Percentiles rank a stretch among this genome's conserved stretches.
Conservation (phyloP, 1,140 invertebrate genomes). For the Rhizoglyphus robini region DNA sequence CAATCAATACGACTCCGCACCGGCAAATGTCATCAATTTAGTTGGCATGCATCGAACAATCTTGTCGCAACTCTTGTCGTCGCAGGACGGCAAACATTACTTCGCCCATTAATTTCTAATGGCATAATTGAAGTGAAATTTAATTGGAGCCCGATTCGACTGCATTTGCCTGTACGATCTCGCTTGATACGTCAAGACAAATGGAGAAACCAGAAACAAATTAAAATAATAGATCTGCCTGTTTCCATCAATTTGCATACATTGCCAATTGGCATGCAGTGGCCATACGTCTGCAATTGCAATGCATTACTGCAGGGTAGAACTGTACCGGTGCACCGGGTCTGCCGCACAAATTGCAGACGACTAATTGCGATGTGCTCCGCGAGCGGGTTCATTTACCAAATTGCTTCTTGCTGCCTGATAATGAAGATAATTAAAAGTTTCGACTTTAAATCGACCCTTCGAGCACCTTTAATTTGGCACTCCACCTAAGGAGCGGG, state of each 20-base stretch:
- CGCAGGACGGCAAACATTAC: not conserved
- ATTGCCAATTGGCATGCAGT: not conserved
- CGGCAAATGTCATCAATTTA: conserved; percentile 6
- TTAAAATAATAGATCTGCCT: conserved; percentile 11
- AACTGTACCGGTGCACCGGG: not conserved
- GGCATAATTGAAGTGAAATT: conserved; percentile 15
- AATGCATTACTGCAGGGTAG: too few species aligned
- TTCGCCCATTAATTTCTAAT: conserved; percentile 9
- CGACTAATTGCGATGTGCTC: not conserved
- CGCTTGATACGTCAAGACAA: conserved; percentile 5
- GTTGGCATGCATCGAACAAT: not conserved
- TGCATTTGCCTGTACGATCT: too few species aligned
- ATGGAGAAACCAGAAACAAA: conserved; percentile 1
- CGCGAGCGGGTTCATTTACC: not conserved
- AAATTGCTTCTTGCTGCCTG: not conserved
- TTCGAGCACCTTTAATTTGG: conserved; percentile 5
- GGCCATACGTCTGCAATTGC: not conserved
- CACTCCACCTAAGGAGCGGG: not conserved
- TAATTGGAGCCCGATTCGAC: conserved; percentile 5
- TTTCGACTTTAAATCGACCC: not conserved
- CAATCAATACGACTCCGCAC: not conserved
- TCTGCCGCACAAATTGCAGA: not conserved
- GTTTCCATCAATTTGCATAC: not conserved
- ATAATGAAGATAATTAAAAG: conserved; percentile 14
- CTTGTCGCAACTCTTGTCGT: conserved; percentile 11